Percentiles rank a stretch among this genome's conserved stretches.
phyloP scores from a whole-genome alignment of 1,140 invertebrate species.

The Platyura marginata region DNA sequence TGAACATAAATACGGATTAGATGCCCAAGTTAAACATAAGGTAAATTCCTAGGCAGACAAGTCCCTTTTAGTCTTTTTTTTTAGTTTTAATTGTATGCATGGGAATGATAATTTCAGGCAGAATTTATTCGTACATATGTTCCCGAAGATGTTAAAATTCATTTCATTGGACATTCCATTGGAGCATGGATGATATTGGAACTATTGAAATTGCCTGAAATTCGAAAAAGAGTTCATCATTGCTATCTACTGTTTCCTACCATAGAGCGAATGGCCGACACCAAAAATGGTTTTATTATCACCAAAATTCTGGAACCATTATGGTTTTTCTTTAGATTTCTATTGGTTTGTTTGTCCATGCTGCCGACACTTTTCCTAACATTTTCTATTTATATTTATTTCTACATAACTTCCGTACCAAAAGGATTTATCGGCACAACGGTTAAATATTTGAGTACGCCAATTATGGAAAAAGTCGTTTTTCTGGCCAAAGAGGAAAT shows the following conservation, averaged over 20 bases:
- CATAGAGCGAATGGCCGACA: conserved; percentile 54
- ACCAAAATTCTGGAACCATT: conserved; percentile 22
- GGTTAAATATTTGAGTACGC: conserved; percentile 30
- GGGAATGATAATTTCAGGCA: conserved; percentile 18
- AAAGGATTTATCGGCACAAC: conserved; percentile 23
- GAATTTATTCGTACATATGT: conserved; percentile 54
- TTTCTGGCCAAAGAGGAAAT: conserved; percentile 44
- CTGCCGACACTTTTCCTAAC: conserved; percentile 33
- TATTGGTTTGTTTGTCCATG: conserved; percentile 24
- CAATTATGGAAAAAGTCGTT: conserved; percentile 32
- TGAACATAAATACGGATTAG: conserved; percentile 39
- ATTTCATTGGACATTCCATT: conserved; percentile 71
- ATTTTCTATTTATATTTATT: conserved; percentile 30
- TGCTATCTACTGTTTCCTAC: conserved; percentile 66
- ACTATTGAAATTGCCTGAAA: conserved; percentile 36
- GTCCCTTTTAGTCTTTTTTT: conserved; percentile 4
- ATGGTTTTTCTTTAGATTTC: conserved; percentile 16
- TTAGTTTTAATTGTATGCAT: too few relatives aligned
- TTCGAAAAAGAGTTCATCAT: conserved; percentile 28
- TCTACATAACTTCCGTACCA: conserved; percentile 27
- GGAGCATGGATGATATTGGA: conserved; percentile 65
- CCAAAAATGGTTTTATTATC: conserved; percentile 44
- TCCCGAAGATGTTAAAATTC: conserved; percentile 42
- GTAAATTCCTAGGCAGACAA: conserved; percentile 11
- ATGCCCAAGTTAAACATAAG: conserved; percentile 69